These are phyloP conservation scores for Pterocles burchelli DNA, from an alignment of 2,113 vertebrate genomes.

Conservation along the genomic window DNA sequence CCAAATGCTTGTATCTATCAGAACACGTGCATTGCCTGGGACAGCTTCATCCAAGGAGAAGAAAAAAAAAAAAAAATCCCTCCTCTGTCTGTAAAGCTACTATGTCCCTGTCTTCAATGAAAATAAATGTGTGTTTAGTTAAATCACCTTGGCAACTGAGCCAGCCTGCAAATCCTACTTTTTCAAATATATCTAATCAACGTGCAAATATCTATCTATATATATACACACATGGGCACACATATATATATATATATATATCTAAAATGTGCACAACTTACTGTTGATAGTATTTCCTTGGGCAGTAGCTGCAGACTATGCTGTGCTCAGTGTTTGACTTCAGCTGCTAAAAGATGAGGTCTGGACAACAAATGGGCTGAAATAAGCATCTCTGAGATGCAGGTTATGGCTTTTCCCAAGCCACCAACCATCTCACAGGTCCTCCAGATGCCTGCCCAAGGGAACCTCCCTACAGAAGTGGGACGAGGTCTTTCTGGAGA, in stretches of 20 bases:
- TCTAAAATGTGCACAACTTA: not conserved
- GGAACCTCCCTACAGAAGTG: not conserved
- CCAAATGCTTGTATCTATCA: not conserved
- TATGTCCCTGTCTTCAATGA: not conserved
- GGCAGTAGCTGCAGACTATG: not conserved
- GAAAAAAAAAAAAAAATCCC: not conserved
- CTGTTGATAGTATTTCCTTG: not conserved
- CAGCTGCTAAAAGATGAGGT: not conserved
- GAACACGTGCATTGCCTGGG: not conserved
- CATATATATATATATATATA: no score
- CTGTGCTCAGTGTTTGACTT: not conserved
- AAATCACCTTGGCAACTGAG: not conserved
- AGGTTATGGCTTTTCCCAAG: not conserved
- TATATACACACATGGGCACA: not conserved
- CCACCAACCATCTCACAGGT: not conserved
- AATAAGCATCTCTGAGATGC: not conserved
- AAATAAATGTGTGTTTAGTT: not conserved
- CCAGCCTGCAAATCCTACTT: not conserved
- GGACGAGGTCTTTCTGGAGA: not conserved
- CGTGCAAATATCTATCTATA: not conserved
- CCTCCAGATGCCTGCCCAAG: rapidly evolving
- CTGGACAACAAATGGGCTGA: not conserved
- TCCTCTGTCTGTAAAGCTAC: not conserved
- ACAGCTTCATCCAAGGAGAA: not conserved
- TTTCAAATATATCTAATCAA: not conserved